A percentile compares a stretch with the other conserved stretches of the same genome.
These are phyloP conservation scores for Lepidurus arcticus DNA, from an alignment of 1,140 invertebrate genomes.

Conservation along the genomic window DNA sequence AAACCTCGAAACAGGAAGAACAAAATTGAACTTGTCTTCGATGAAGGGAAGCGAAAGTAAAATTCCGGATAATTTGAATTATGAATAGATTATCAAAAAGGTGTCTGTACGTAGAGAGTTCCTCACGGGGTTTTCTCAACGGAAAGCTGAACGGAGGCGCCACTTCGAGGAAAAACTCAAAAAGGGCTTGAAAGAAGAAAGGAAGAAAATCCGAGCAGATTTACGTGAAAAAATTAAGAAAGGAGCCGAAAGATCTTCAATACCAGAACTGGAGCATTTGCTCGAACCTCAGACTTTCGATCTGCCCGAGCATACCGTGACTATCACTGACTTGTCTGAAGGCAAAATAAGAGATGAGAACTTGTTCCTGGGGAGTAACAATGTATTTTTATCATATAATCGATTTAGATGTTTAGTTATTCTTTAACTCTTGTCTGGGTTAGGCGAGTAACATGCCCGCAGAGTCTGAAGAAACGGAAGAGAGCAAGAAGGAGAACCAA, in stretches of 20 bases:
- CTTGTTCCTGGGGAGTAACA: constrained; percentile 31
- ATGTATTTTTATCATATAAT: background rate
- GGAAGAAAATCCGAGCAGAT: constrained; percentile 26
- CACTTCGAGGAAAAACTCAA: constrained; percentile 32
- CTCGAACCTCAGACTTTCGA: constrained; percentile 23
- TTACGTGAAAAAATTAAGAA: constrained; percentile 30
- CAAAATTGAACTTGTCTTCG: constrained; percentile 31
- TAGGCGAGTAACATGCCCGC: background rate
- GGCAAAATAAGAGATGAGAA: constrained; percentile 23
- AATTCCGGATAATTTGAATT: background rate
- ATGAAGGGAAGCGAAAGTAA: constrained; percentile 30
- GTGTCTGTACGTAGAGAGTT: constrained; percentile 16
- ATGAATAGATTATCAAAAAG: background rate
- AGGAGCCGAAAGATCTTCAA: background rate
- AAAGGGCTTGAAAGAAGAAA: constrained; percentile 28
- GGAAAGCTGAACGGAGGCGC: constrained; percentile 30
- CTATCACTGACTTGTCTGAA: constrained; percentile 23
- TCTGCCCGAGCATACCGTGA: constrained; percentile 31
- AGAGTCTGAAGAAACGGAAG: background rate
- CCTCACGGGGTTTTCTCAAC: constrained; percentile 28
- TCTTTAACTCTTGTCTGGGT: background rate
- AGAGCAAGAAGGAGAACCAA: background rate
- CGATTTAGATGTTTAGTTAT: background rate
- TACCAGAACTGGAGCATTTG: constrained; percentile 30
- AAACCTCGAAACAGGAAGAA: constrained; percentile 29